These are phyloP conservation scores for Ctenoplectra terminalis DNA, from an alignment of 1,140 invertebrate genomes.

Conservation along the genomic window DNA sequence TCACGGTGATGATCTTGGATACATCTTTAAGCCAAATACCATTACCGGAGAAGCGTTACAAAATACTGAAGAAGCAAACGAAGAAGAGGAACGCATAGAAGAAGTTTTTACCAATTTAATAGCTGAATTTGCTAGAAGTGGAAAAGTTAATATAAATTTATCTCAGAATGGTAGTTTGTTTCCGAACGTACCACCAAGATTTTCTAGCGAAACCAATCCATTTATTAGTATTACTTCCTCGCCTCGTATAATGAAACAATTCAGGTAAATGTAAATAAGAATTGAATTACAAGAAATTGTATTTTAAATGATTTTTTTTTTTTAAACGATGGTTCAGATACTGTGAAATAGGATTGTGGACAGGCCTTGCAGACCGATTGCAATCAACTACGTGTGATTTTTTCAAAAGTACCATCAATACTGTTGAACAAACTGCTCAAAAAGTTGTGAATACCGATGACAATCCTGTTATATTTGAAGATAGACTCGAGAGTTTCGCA, in stretches of 20 bases:
- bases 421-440: constrained; percentile 45
- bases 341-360: constrained; percentile 86
- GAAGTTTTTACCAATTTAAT: constrained; percentile 86
- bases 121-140: constrained; percentile 85
- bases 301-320: not conserved
- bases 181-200: constrained; percentile 74
- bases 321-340: constrained; percentile 62
- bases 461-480: constrained; percentile 2
- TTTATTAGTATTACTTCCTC: constrained; percentile 84
- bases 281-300: constrained; percentile 27
- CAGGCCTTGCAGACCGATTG: constrained; percentile 82
- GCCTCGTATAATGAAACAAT: constrained; percentile 81
- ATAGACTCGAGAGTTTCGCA: not conserved
- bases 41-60: constrained; percentile 83
- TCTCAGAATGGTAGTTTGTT: constrained; percentile 18
- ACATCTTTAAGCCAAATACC: constrained; percentile 86
- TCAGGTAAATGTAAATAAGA: constrained; percentile 78
- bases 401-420: constrained; percentile 61
- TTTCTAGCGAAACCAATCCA: constrained; percentile 80
- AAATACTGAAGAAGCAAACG: constrained; percentile 75
- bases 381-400: constrained; percentile 81
- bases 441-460: constrained; percentile 46
- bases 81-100: constrained; percentile 85
- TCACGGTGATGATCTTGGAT: constrained; percentile 88
- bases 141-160: constrained; percentile 64